These are phyloP conservation scores for Platysternon megacephalum DNA, from an alignment of 2,113 vertebrate species.

Conservation along the genomic window DNA sequence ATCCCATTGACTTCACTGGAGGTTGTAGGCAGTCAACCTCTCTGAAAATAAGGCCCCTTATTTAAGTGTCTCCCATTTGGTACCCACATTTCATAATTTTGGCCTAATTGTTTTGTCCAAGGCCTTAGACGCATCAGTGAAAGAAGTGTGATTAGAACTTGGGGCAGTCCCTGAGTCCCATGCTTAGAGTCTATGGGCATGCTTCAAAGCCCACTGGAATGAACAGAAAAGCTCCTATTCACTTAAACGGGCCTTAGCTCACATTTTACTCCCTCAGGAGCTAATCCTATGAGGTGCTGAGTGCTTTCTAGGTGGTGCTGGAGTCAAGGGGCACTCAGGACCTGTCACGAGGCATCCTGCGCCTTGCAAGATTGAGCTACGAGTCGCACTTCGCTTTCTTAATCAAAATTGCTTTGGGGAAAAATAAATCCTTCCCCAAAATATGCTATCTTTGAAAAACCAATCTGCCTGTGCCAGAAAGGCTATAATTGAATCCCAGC, in stretches of 20 bases:
- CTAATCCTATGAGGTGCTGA: neutral
- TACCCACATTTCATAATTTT: neutral
- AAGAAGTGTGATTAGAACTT: neutral
- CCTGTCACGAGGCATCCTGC: neutral
- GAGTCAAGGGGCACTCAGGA: constrained; percentile 18
- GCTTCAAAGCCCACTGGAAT: neutral
- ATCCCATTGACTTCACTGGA: neutral
- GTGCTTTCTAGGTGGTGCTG: neutral
- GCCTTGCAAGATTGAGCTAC: neutral
- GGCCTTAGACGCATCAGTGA: neutral
- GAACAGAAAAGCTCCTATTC: neutral
- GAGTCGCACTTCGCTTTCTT: neutral
- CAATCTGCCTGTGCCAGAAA: constrained; percentile 61
- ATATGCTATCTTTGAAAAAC: constrained; percentile 74
- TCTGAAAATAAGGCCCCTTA: neutral
- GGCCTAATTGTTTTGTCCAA: neutral
- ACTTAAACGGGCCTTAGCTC: neutral
- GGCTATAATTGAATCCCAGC: constrained; percentile 78
- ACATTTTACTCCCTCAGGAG: neutral
- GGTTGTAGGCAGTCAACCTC: fast-evolving
- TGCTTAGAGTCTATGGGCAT: neutral
- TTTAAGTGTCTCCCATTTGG: neutral
- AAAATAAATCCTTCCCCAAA: neutral
- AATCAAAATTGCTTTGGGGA: neutral
- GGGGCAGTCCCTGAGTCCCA: fast-evolving